phyloP scores from a whole-genome alignment of 1,140 invertebrate species.

The Tenebrio molitor region DNA sequence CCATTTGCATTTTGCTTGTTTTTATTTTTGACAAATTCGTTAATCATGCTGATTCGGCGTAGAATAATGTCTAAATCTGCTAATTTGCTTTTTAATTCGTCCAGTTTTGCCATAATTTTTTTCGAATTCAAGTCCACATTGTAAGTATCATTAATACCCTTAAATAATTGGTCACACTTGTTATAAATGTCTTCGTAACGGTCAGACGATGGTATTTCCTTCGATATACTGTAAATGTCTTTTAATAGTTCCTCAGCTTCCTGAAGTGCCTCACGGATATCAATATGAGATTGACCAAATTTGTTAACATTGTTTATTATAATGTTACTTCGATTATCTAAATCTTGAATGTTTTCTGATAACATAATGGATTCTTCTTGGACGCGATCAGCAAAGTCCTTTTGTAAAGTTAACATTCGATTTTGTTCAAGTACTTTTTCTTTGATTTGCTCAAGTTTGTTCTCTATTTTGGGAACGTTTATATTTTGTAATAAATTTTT shows the following conservation, averaged over 20 bases:
- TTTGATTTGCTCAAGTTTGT: slow-evolving; percentile 33
- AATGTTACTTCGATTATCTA: slow-evolving; percentile 55
- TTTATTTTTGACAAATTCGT: slow-evolving; percentile 44
- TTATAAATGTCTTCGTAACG: slow-evolving; percentile 44
- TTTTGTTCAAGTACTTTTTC: slow-evolving; percentile 36
- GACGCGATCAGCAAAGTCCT: neutral
- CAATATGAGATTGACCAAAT: slow-evolving; percentile 59
- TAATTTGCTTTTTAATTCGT: slow-evolving; percentile 55
- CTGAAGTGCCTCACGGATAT: slow-evolving; percentile 55
- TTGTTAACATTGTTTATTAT: slow-evolving; percentile 53
- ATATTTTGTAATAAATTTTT: slow-evolving; percentile 68
- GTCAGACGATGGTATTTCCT: slow-evolving; percentile 45
- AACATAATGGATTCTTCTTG: slow-evolving; percentile 4
- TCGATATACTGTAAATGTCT: slow-evolving; percentile 53
- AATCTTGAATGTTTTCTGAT: slow-evolving; percentile 52
- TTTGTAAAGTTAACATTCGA: slow-evolving; percentile 15
- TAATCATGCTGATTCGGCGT: neutral
- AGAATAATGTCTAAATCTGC: slow-evolving; percentile 43
- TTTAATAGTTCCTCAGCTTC: slow-evolving; percentile 55
- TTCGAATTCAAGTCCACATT: slow-evolving; percentile 35
- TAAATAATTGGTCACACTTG: slow-evolving; percentile 51
- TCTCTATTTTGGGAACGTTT: slow-evolving; percentile 29
- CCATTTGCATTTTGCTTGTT: slow-evolving; percentile 52
- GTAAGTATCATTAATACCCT: slow-evolving; percentile 50
- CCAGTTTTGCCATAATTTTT: slow-evolving; percentile 41